Conservation (phyloP, 2,113 vertebrate species). For the Rattus norvegicus region DNA sequence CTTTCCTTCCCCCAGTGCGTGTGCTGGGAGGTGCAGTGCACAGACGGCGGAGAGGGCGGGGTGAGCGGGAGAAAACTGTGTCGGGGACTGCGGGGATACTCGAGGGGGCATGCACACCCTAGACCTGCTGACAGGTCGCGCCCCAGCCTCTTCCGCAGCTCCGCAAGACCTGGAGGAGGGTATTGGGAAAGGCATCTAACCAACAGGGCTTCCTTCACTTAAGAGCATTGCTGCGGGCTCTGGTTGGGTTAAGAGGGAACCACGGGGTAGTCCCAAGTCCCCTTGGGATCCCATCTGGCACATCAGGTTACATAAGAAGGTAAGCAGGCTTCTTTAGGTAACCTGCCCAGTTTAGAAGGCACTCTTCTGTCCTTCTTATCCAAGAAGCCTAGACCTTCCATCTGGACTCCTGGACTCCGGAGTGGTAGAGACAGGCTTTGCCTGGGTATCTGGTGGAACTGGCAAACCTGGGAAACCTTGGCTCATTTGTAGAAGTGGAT, state of each 20-base stretch:
- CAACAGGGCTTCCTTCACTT: neutral
- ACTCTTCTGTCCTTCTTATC: neutral
- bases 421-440: constrained; percentile 25
- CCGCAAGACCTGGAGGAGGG: constrained; percentile 1
- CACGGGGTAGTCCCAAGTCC: neutral
- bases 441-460: neutral
- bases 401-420: neutral
- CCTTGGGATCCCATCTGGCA: neutral
- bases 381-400: neutral
- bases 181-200: neutral
- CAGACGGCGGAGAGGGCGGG: constrained; percentile 51
- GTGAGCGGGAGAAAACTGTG: constrained; percentile 59
- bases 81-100: neutral
- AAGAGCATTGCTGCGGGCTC: neutral
- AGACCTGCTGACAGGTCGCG: constrained; percentile 58
- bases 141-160: neutral
- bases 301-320: constrained; percentile 71
- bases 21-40: constrained; percentile 57
- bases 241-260: constrained; percentile 7
- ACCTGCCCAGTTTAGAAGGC: constrained; percentile 24
- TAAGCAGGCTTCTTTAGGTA: constrained; percentile 48
- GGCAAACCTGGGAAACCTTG: neutral
- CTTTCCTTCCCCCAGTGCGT: neutral
- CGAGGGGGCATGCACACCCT: constrained; percentile 41
- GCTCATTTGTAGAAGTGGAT: neutral